Percentiles rank a stretch among this genome's conserved stretches.
These are phyloP conservation scores for Sycophaga agraensis DNA, from an alignment of 1,140 invertebrate species.

Conservation along the genomic window DNA sequence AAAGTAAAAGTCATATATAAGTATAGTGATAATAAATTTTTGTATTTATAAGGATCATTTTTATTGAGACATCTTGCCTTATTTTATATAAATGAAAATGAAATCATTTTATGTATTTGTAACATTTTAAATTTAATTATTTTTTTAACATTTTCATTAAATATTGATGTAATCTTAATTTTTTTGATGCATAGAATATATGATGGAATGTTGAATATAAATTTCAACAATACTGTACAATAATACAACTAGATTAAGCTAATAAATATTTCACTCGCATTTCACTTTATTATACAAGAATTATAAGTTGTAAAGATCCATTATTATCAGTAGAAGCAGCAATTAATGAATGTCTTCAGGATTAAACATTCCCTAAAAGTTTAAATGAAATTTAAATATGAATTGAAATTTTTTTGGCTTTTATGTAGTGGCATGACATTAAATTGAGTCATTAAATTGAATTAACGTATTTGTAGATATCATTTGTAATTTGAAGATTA, in stretches of 20 bases:
- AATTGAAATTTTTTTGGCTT: no score
- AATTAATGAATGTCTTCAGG: slow-evolving; percentile 70
- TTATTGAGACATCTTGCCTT: slow-evolving; percentile 4
- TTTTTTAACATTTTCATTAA: neutral
- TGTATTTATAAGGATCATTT: neutral
- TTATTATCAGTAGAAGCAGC: slow-evolving; percentile 23
- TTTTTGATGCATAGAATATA: neutral
- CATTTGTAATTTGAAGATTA: no score
- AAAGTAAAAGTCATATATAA: neutral
- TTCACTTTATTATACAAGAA: slow-evolving; percentile 16
- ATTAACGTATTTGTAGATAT: no score
- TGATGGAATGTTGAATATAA: slow-evolving; percentile 28
- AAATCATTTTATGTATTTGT: no score
- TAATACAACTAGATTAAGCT: slow-evolving; percentile 26
- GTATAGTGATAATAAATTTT: neutral
- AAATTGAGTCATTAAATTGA: no score
- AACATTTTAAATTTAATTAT: no score
- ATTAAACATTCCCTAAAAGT: slow-evolving; percentile 82
- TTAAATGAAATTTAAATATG: neutral
- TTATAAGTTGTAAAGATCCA: neutral
- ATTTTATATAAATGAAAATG: neutral
- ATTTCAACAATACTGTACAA: slow-evolving; percentile 29
- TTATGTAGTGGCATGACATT: no score
- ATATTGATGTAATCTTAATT: neutral
- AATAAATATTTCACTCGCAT: slow-evolving; percentile 28